Base-by-base conservation (phyloP, 2,113 vertebrate genomes). In the Python bivittatus region DNA sequence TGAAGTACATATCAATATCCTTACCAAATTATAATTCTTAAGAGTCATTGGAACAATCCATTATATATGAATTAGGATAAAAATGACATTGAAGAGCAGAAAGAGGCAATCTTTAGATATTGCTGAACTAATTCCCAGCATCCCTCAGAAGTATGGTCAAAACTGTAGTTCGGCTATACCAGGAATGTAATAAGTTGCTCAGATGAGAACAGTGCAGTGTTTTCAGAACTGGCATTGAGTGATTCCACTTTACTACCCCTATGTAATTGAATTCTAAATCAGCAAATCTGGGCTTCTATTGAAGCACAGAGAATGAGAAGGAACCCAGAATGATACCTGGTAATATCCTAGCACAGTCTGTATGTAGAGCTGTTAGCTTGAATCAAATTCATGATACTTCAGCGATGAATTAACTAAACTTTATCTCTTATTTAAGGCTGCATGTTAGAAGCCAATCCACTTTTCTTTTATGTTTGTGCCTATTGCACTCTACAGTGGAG, bases 381-480 rank as follows among this genome's bases (percentile, higher is more conserved):
- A 95, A 94, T 54, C 94, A 95, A 95, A 90, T 89, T 95, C 94
- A 95, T 93, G 88, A 95, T 96, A 98, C 98, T 97, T 96, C 85
- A 97, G 95, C 95, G 91, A 68, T 93, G 17, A 94, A 54, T 29
- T 86, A 92, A 94, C 84, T 88, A 92, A 96, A 97, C 96, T 96
- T 96, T 90, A 93, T 92, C 94, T 94, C 72, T 95, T 95, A 90
- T 33, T 89, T 94, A 60, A 5, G 29, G 38, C 88, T 56, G 22
- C 25, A 95, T 95, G 93, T 87, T 86, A 44, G 92, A 92, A 91
- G 95, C 94, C 91, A 89, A 89, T 94, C 11, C 95, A 93, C 91
- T 91, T 68, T 61, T 94, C 92, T 8, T 96, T 93, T 91, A 93
- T 92, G 92, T 56, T 94, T 92, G 57, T 79, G 93, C 87, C 88